Evolutionary conservation across 2,888 invertebrate species (phyloP).

Genomic region (Amphipoea oculea): DNA sequence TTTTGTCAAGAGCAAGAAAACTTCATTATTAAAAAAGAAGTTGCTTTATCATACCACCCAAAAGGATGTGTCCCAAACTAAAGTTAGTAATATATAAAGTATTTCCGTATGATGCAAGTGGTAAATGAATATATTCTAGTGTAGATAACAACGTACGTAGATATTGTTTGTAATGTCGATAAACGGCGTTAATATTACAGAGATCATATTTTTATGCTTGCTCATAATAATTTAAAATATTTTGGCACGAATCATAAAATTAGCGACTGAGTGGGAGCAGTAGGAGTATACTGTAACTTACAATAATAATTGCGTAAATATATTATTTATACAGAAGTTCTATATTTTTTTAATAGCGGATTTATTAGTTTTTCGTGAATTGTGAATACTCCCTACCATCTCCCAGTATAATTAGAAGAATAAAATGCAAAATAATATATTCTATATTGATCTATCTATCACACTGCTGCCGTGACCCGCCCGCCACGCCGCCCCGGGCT

Average conservation of each 20-base stretch:
- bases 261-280: conserved; percentile 44
- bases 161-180: conserved; percentile 29
- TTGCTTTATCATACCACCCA: conserved; percentile 24
- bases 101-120: conserved; percentile 30
- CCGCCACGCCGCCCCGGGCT: conserved; percentile 53
- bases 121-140: conserved; percentile 55
- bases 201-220: conserved; percentile 64
- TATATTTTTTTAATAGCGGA: neutral
- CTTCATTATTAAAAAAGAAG: conserved; percentile 2
- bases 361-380: neutral
- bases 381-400: conserved; percentile 11
- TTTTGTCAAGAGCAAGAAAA: neutral
- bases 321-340: neutral
- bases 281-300: conserved; percentile 19
- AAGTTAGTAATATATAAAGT: conserved; percentile 29
- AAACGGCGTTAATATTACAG: conserved; percentile 51
- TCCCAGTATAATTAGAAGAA: conserved; percentile 27
- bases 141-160: conserved; percentile 38
- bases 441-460: conserved; percentile 60
- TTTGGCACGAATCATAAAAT: conserved; percentile 66
- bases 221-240: conserved; percentile 57
- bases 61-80: conserved; percentile 27
- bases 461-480: conserved; percentile 46
- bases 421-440: conserved; percentile 54
- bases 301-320: conserved; percentile 18